Evolutionary conservation across 2,113 vertebrate species (phyloP).

Genomic region (Lynx canadensis): DNA sequence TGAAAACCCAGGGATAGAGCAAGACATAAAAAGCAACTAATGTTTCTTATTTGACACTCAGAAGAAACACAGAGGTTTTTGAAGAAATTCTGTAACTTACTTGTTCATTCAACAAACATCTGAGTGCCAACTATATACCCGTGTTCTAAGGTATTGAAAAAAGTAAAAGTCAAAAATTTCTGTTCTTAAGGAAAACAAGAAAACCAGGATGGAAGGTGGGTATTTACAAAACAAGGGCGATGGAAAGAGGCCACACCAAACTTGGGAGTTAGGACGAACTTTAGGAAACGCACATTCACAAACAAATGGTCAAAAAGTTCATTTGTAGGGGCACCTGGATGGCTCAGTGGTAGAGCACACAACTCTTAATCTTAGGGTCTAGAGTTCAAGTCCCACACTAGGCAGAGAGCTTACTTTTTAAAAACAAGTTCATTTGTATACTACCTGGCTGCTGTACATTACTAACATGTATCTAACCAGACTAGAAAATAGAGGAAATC

Average conservation of each 20-base stretch:
- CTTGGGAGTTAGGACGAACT: not conserved
- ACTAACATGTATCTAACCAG: not conserved
- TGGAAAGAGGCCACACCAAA: not conserved
- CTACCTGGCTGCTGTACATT: not conserved
- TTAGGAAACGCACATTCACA: not conserved
- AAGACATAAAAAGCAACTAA: not conserved
- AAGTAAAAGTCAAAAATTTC: not conserved
- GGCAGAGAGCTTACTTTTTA: not conserved
- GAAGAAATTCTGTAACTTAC: slow-evolving; percentile 23
- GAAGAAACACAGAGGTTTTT: slow-evolving; percentile 7
- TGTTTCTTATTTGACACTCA: slow-evolving; percentile 31
- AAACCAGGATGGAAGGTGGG: not conserved
- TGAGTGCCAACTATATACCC: not conserved
- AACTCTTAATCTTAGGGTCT: not conserved
- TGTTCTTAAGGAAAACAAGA: not conserved
- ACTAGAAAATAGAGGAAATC: not conserved
- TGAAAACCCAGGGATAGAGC: not conserved
- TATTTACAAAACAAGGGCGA: not conserved
- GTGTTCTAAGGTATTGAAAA: not conserved
- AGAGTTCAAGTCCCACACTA: not conserved
- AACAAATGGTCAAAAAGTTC: not conserved
- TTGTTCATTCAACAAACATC: not conserved
- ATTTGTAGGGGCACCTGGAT: not conserved
- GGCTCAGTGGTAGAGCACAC: not conserved
- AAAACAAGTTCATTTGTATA: not conserved